Base-by-base conservation (phyloP, 1,140 invertebrate genomes). In the Homarus americanus region DNA sequence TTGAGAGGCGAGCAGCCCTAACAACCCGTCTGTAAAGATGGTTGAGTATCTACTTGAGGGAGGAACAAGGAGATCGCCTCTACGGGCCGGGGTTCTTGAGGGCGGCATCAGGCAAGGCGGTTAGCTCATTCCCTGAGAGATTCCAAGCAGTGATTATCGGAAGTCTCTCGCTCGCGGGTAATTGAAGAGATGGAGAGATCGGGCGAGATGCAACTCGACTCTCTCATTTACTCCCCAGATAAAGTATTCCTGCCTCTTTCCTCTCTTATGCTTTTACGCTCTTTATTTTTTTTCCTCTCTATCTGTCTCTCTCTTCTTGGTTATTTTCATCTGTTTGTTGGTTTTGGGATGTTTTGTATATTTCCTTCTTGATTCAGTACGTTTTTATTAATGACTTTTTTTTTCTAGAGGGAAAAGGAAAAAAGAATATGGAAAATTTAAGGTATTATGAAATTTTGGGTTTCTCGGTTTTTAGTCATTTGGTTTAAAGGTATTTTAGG, bases 121-220 rank as follows among this genome's bases (percentile, higher is more conserved):
- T 58, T 58, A 58, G 53, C 53, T 58, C 53, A 58, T 58, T 58
- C 53, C 20, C 53, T 10, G 63, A 9, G 63, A 69, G 63, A 69
- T 69, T 32, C 10, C 63, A 69, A n/a, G n/a, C 63, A 1, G 28
- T 12, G 63, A 69, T 69, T 69, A 69, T 69, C 63, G 63, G 63
- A 69, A 69, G 63, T 69, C 63, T 69, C 63, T 69, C 63, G 1
- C 63, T 69, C n/a, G 63, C n/a, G 63, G 63, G 63, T 69, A 69
- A 69, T 69, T 69, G 63, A 69, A 69, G 63, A 69, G 63, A 69
- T 69, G 63, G 63, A 28, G 63, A 69, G 63, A 63, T 63, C 58
- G 58, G 4, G 20, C 12, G 15, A 24, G 58, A 69, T 69, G 63
- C 63, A 32, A 69, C 12, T 69, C 28, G 7, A 69, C 63, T 28